Conservation (phyloP, 2,888 invertebrate species). For the Lordiphosa fenestrarum region DNA sequence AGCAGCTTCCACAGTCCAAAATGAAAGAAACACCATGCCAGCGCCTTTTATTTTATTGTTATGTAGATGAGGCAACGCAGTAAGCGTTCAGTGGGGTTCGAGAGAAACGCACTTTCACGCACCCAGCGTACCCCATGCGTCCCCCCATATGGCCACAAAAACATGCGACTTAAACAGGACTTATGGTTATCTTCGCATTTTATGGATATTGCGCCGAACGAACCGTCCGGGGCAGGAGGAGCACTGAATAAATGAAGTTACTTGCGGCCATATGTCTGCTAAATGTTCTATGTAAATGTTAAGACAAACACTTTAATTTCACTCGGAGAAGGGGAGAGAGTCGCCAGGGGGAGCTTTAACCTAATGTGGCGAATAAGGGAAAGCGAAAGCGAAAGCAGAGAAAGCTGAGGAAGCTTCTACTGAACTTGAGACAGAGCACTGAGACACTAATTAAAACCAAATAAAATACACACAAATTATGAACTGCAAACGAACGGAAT, state of each 20-base stretch:
- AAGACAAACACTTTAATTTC: slow-evolving; percentile 67
- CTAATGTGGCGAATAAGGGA: slow-evolving; percentile 27
- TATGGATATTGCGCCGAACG: slow-evolving; percentile 69
- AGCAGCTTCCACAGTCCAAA: slow-evolving; percentile 20
- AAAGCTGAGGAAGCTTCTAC: slow-evolving; percentile 2
- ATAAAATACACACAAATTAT: slow-evolving; percentile 45
- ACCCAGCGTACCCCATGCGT: slow-evolving; percentile 45
- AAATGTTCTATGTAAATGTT: slow-evolving; percentile 73
- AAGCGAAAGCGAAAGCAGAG: slow-evolving; percentile 45
- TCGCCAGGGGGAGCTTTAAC: slow-evolving; percentile 17
- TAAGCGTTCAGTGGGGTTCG: slow-evolving; percentile 2
- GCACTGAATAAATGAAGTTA: slow-evolving; percentile 67
- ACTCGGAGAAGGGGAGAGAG: background rate
- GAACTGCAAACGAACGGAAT: slow-evolving; percentile 45
- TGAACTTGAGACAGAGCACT: slow-evolving; percentile 47
- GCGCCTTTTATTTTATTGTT: slow-evolving; percentile 68
- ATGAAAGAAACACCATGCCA: slow-evolving; percentile 17
- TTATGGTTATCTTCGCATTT: slow-evolving; percentile 75
- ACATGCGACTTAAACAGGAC: slow-evolving; percentile 72
- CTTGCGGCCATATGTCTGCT: slow-evolving; percentile 64
- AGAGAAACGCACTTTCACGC: slow-evolving; percentile 29
- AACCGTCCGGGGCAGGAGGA: slow-evolving; percentile 11
- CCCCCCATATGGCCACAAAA: slow-evolving; percentile 14
- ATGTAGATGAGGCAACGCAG: slow-evolving; percentile 64
- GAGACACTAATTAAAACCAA: slow-evolving; percentile 47